Evolutionary conservation across 2,888 invertebrate genomes (phyloP), one percentile per base, ranked within the genome.

Genomic region (Odontocolon sp.): DNA sequence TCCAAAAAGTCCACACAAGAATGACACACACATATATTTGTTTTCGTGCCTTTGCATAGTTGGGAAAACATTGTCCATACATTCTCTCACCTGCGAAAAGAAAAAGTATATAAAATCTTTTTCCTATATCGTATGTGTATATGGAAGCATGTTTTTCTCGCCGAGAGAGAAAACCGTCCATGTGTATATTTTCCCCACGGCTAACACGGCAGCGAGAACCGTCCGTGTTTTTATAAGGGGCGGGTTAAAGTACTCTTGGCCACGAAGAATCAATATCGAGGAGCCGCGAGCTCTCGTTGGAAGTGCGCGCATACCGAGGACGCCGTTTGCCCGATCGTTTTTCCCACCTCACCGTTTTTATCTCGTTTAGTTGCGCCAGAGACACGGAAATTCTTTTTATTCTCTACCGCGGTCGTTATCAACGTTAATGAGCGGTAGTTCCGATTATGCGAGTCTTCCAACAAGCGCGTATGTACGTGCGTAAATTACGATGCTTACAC

Each of bases 91-190:
- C n/a, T n/a, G n/a, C n/a, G n/a, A 18, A 28, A 33, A 61, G 45
- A 3, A 9, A 61, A 5, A 45, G n/a, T 9, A 5, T 33, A 42
- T n/a, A 52, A 50, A 69, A 61, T 57, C 11, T 26, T 42, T 31
- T 45, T 40, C 28, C 16, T 16, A 11, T 21, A 40, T 40, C 36
- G 63, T 76, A 67, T 26, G 26, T 52, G 31, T 52, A 59, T 21
- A 66, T 63, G 87, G 86, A 88, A 88, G 86, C 84, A 87, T 86
- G 56, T 81, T 87, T 87, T 87, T 87, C 87, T 87, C 85, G 72
- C 75, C 31, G 80, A 84, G 83, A 86, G 87, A 88, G 85, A 85
- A 84, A 88, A 86, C 84, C 84, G 85, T 88, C 81, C 82, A 81
- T 47, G 38, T 47, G 26, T 57, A 16, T 66, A 40, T 38, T 57